Evolutionary conservation across 2,888 invertebrate species (phyloP), one percentile per base, ranked within the genome.

Genomic region (Andrena fulva): DNA sequence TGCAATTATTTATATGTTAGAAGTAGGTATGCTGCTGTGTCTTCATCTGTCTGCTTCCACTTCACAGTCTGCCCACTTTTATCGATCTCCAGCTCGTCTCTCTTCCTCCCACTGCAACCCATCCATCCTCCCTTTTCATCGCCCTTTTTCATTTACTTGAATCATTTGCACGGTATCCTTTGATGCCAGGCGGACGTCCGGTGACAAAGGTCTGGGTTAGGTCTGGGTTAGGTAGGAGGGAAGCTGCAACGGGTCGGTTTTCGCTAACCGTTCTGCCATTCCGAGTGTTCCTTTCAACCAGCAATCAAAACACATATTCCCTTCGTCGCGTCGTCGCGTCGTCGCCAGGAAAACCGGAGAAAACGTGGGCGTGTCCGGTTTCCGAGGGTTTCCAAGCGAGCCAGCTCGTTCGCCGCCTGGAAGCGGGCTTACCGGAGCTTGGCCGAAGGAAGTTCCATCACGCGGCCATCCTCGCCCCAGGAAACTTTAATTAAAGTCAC

Each of bases 101-200:
- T 60, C 50, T 64, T 66, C 64, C 12, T 60, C 12, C 42, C 62
- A 35, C 10, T 54, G 5, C 29, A 35, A 8, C 29, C 8, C 20
- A 27, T 52, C 8, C 20, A 27, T 52, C 20, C 60, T 52, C 29
- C 63, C 20, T 31, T 62, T 4, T 63, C 27, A 62, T 33, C 56
- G 27, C 20, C 7, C 48, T 54, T 76, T 66, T 72, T 69, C 72
- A 72, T 71, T 84, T 75, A 56, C 71, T 67, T 75, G 69, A 75
- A 85, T 78, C 77, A 80, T 83, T 85, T 74, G 68, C 66, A 48
- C 66, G 75, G 64, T 52, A 48, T 31, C 64, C 80, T 85, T 85
- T 80, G 80, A 77, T 70, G 80, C 60, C 68, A 20, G 63, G 10
- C 69, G 63, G 64, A 82, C 35, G 29, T 76, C 76, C 71, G 29